These are phyloP conservation scores for Rhabdornis inornatus DNA, from an alignment of 2,113 vertebrate genomes.

Conservation along the genomic window DNA sequence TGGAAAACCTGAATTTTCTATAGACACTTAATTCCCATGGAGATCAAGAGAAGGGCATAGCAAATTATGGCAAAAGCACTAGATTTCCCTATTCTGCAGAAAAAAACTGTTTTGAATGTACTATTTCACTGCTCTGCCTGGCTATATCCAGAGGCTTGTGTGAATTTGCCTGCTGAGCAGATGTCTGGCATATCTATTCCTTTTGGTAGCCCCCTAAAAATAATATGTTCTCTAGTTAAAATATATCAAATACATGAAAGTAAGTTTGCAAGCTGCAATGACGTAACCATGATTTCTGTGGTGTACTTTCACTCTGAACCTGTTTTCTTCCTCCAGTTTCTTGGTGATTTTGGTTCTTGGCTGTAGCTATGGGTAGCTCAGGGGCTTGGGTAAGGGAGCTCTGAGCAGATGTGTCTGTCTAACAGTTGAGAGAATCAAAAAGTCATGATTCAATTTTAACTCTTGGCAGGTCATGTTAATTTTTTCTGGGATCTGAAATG, in stretches of 20 bases:
- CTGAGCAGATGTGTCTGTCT: background rate
- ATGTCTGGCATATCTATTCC: background rate
- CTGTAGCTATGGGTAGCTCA: background rate
- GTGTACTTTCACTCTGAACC: background rate
- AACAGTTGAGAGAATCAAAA: background rate
- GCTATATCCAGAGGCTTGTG: background rate
- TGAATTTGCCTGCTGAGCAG: conserved; percentile 17
- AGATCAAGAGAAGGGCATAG: background rate
- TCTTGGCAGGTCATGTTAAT: background rate
- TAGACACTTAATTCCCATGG: background rate
- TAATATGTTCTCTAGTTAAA: background rate
- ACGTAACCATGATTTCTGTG: background rate
- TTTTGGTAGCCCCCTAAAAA: background rate
- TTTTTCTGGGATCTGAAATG: background rate
- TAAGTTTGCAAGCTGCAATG: background rate
- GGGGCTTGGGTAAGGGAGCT: background rate
- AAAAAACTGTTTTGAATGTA: background rate
- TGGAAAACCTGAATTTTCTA: background rate
- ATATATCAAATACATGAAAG: background rate
- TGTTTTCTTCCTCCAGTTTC: background rate
- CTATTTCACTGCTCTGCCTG: background rate
- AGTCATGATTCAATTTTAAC: conserved; percentile 1
- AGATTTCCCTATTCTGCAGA: background rate
- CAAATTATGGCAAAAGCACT: background rate
- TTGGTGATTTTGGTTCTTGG: background rate